These are phyloP conservation scores for Tetramorium bicarinatum DNA, from an alignment of 2,888 invertebrate species.

Conservation along the genomic window DNA sequence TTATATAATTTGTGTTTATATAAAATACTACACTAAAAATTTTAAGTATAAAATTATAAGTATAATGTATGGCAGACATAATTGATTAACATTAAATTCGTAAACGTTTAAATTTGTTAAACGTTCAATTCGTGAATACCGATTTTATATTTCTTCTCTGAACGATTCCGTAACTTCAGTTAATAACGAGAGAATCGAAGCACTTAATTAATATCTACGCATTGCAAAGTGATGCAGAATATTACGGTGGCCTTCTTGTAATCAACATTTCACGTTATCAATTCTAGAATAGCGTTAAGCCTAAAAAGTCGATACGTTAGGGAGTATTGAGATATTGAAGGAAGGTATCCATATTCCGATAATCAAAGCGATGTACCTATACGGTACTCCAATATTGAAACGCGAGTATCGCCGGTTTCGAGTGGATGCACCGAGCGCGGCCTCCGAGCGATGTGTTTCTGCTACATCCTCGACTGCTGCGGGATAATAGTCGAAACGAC, in stretches of 20 bases:
- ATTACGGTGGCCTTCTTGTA: background rate
- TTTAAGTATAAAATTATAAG: background rate
- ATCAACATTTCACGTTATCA: background rate
- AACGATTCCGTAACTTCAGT: background rate
- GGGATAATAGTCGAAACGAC: conserved; percentile 80
- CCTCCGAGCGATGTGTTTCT: conserved; percentile 64
- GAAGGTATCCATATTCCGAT: background rate
- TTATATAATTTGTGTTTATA: background rate
- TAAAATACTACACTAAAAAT: background rate
- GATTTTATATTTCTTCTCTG: background rate
- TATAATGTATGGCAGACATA: background rate
- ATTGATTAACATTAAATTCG: background rate
- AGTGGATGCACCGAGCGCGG: conserved; percentile 34
- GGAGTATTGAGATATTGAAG: background rate
- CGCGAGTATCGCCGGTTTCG: conserved; percentile 24
- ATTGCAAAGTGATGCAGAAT: background rate
- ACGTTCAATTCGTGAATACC: background rate
- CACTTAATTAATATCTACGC: conserved; percentile 7
- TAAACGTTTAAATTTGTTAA: no score
- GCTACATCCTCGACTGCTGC: conserved; percentile 68
- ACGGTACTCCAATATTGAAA: conserved; percentile 20
- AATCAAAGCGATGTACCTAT: background rate
- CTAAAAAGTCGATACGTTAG: background rate
- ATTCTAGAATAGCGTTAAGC: background rate
- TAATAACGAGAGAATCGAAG: background rate